Evolutionary conservation across 2,888 invertebrate genomes (phyloP), one percentile per base, ranked within the genome.

Genomic region (Nomada ferruginata): DNA sequence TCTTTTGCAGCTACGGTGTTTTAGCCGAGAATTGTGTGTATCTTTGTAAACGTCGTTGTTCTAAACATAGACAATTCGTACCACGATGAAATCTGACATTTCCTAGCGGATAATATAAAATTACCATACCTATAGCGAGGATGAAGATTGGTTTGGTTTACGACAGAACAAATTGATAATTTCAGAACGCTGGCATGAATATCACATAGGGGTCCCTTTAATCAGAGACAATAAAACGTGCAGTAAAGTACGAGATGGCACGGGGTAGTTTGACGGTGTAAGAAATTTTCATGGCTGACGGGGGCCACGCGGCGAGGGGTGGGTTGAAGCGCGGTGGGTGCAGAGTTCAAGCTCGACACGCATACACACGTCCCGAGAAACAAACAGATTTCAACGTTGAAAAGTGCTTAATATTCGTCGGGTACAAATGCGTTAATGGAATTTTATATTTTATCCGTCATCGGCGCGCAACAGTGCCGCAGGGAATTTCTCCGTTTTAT

Each of bases 201-300:
- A 59, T 61, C 75, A 66, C 74, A 65, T 7, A 53, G 65, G 52
- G 13, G 29, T 76, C 65, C 63, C 82, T 80, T 78, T 83, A 80
- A 83, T 85, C 82, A 71, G 72, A n/a, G 70, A 29, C 64, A 74
- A 74, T 85, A 76, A 85, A 83, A 80, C 29, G 71, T 59, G 65
- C 76, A 75, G 78, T 85, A 80, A 85, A 85, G 52, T 57, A 59
- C 23, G 15, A 61, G 26, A 55, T 20, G 36, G 23, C 20, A 64
- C 20, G 61, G 50, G 26, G 26, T 26, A 59, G 42, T 50, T 26
- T 5, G 72, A n/a, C 36, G 73, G 61, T 50, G 64, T 74, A 83
- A 76, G 73, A 79, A 73, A 84, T 79, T 81, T 79, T 79, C 74
- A 65, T 76, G 80, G 80, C 60, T 72, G 80, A 76, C 68, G 73